These are phyloP conservation scores for Porites divaricata DNA, from an alignment of 92 coral and sea anemone species.

Conservation along the genomic window DNA sequence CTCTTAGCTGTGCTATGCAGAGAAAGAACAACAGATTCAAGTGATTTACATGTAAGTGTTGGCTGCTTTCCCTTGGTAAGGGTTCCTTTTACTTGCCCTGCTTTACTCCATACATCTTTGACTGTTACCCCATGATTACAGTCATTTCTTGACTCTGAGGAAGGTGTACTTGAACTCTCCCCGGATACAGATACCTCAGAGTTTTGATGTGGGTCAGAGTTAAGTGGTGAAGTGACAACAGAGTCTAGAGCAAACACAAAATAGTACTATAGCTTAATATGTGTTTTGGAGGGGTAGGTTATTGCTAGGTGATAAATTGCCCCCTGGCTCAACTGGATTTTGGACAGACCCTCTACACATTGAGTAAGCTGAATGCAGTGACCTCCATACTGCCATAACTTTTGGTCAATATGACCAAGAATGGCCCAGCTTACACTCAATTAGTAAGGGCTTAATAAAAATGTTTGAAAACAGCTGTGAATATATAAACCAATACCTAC, in stretches of 20 bases:
- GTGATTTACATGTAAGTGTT: conserved; percentile 4
- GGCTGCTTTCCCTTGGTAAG: neutral
- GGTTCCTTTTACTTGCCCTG: conserved; percentile 1
- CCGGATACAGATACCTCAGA: conserved; percentile 7
- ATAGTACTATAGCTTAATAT: neutral
- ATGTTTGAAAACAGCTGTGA: too few species aligned
- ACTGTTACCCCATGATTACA: conserved; percentile 6
- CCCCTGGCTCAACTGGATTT: too few species aligned
- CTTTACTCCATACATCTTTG: conserved; percentile 37
- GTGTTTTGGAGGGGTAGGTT: neutral
- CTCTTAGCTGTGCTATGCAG: conserved; percentile 32
- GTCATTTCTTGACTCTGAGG: neutral
- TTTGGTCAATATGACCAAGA: too few species aligned
- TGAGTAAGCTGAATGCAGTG: too few species aligned
- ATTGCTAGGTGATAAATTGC: neutral
- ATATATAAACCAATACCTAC: too few species aligned
- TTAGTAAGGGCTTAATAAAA: too few species aligned
- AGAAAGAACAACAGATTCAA: conserved; percentile 42
- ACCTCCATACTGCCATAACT: too few species aligned
- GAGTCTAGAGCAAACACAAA: neutral
- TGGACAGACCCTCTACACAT: too few species aligned
- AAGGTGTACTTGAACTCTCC: conserved; percentile 1
- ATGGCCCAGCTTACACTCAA: too few species aligned
- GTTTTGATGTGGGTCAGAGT: conserved; percentile 5
- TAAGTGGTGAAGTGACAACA: neutral